Evolutionary conservation across 1,140 invertebrate genomes (phyloP).

Genomic region (Macrosteles quadrilineatus): DNA sequence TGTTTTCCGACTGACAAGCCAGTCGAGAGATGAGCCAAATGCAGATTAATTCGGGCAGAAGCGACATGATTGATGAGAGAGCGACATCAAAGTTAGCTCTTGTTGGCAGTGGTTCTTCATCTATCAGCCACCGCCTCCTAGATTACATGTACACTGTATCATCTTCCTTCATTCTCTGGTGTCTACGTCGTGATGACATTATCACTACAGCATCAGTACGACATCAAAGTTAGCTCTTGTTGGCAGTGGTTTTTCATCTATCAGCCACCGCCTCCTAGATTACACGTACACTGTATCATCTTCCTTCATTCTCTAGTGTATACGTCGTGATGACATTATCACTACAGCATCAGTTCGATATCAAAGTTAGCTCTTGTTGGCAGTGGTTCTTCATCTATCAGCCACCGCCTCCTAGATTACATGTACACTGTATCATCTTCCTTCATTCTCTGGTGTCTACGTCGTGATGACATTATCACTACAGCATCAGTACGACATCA

Average conservation of each 20-base stretch:
- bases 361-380: conserved; percentile 21
- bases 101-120: conserved; percentile 20
- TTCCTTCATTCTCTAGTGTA: too few relatives aligned
- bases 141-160: too few relatives aligned
- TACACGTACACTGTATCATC: too few relatives aligned
- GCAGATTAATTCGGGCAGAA: conserved; percentile 28
- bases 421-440: too few relatives aligned
- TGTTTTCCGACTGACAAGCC: conserved; percentile 7
- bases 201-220: too few relatives aligned
- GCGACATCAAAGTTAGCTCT: conserved; percentile 24
- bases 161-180: too few relatives aligned
- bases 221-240: conserved; percentile 22
- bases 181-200: too few relatives aligned
- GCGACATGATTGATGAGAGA: conserved; percentile 26
- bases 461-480: too few relatives aligned
- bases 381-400: conserved; percentile 26
- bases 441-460: too few relatives aligned
- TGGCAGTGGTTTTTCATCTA: conserved; percentile 25
- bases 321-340: too few relatives aligned
- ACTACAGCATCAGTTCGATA: too few relatives aligned
- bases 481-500: too few relatives aligned
- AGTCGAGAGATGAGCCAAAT: conserved; percentile 14
- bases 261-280: neutral
- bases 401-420: neutral
- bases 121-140: conserved; percentile 11